Evolutionary conservation across 2,888 invertebrate species (phyloP).

Genomic region (Spisula solida): DNA sequence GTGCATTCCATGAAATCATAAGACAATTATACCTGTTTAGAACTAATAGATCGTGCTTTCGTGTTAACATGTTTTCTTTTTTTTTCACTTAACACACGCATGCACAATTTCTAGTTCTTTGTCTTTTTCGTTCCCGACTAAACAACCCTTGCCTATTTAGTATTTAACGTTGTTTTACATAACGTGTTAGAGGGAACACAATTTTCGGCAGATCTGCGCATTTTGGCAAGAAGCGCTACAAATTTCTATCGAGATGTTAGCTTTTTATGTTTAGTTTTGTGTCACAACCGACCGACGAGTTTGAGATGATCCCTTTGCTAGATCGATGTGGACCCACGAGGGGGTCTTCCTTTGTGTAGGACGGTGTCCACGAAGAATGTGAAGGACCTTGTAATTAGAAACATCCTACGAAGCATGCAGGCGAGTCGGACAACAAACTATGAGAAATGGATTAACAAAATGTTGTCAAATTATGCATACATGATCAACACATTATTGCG

Average conservation of each 20-base stretch:
- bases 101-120: background rate
- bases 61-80: background rate
- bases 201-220: background rate
- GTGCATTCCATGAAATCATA: background rate
- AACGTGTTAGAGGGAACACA: background rate
- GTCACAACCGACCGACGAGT: background rate
- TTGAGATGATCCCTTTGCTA: background rate
- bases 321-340: background rate
- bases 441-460: too few relatives aligned
- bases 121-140: background rate
- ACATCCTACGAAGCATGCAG: too few relatives aligned
- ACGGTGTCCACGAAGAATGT: too few relatives aligned
- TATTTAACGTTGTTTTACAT: background rate
- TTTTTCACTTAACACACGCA: background rate
- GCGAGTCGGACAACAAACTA: too few relatives aligned
- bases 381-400: too few relatives aligned
- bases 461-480: too few relatives aligned
- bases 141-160: background rate
- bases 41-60: too few relatives aligned
- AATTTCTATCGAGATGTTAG: background rate
- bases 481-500: too few relatives aligned
- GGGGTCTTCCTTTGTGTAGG: background rate
- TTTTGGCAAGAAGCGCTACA: background rate
- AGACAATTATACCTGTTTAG: too few relatives aligned
- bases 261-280: background rate